Conservation (phyloP, 2,797 vertebrate genomes). For the Leuciscus waleckii region DNA sequence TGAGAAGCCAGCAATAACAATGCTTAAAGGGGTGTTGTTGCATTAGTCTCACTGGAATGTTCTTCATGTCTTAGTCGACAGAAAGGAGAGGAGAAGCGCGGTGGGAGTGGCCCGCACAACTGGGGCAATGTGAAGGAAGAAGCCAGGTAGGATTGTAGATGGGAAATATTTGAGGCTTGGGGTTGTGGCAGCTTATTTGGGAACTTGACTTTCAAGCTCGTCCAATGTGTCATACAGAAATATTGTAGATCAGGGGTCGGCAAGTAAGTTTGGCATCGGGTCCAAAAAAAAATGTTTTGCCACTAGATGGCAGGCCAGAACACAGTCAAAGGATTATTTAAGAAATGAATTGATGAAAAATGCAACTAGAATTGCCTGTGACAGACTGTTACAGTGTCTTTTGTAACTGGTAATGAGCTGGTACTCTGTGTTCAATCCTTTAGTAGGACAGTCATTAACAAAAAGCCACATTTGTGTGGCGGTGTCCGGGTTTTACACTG, state of each 20-base stretch:
- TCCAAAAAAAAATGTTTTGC: too few relatives aligned
- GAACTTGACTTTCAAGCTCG: background rate
- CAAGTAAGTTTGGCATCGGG: too few relatives aligned
- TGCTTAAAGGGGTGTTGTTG: background rate
- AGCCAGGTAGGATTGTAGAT: conserved; percentile 77
- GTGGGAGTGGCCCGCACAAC: conserved; percentile 92
- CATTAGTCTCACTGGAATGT: background rate
- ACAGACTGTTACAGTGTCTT: too few relatives aligned
- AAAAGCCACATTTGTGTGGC: too few relatives aligned
- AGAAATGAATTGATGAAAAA: too few relatives aligned
- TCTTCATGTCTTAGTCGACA: conserved; percentile 83
- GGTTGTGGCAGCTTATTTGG: background rate
- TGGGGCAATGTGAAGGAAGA: conserved; percentile 97
- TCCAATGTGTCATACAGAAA: background rate
- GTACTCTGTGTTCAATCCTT: too few relatives aligned
- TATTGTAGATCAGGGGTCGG: background rate
- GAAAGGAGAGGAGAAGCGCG: conserved; percentile 94
- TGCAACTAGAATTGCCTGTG: too few relatives aligned
- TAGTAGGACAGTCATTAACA: too few relatives aligned
- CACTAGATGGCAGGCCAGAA: too few relatives aligned
- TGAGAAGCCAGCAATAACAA: background rate
- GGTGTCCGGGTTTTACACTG: too few relatives aligned
- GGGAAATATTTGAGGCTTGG: background rate
- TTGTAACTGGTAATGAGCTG: too few relatives aligned
- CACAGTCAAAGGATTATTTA: too few relatives aligned